These are phyloP conservation scores for Glaucopsyche alexis DNA, from an alignment of 2,888 invertebrate genomes.

Conservation along the genomic window DNA sequence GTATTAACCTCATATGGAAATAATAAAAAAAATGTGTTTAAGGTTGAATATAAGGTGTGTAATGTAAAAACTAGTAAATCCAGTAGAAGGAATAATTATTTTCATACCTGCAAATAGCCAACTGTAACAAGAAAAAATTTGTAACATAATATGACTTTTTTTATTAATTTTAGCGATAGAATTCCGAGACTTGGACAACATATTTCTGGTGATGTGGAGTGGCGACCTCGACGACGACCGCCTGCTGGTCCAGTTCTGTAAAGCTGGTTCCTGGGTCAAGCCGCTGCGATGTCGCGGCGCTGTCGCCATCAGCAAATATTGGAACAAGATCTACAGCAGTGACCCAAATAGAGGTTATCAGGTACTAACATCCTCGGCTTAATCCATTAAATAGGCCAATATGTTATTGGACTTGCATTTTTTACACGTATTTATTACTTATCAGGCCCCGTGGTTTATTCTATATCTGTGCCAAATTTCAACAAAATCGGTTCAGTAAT, in stretches of 20 bases:
- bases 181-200: conserved; percentile 84
- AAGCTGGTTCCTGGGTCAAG: conserved; percentile 73
- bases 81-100: background rate
- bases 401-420: too few relatives aligned
- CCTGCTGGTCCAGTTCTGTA: conserved; percentile 83
- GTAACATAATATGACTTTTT: too few relatives aligned
- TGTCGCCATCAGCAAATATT: conserved; percentile 84
- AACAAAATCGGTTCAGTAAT: too few relatives aligned
- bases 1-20: too few relatives aligned
- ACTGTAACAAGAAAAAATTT: too few relatives aligned
- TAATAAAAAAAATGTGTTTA: too few relatives aligned
- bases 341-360: conserved; percentile 82
- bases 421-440: too few relatives aligned
- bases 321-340: conserved; percentile 85
- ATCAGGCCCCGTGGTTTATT: too few relatives aligned
- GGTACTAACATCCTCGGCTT: conserved; percentile 48
- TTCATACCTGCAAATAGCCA: conserved; percentile 1
- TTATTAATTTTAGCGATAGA: conserved; percentile 79
- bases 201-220: conserved; percentile 89
- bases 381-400: background rate
- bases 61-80: too few relatives aligned
- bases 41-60: too few relatives aligned
- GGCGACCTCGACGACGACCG: conserved; percentile 88
- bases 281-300: conserved; percentile 83
- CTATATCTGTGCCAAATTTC: too few relatives aligned